Percentiles rank a stretch among this genome's conserved stretches.
Evolutionary conservation across 2,113 vertebrate genomes (phyloP).

Genomic region (Gambusia holbrooki): DNA sequence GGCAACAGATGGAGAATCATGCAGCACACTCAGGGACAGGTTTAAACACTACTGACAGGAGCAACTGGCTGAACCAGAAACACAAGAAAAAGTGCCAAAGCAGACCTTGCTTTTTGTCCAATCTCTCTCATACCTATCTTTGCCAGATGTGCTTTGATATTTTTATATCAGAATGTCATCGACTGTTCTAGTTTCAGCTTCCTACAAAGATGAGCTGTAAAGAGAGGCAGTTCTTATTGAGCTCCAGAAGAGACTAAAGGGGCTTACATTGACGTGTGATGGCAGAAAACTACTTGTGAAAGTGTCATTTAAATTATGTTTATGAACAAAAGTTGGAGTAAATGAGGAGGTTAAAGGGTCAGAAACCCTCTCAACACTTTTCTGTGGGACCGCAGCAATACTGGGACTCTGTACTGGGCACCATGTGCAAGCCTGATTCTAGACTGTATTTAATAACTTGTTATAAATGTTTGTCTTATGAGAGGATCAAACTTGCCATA

Average conservation of each 20-base stretch:
- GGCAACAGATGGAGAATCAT: not conserved
- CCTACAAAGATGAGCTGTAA: not conserved
- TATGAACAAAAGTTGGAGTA: slow-evolving; percentile 9
- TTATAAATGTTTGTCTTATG: slow-evolving; percentile 54
- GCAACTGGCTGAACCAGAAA: slow-evolving; percentile 32
- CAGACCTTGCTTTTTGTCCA: slow-evolving; percentile 10
- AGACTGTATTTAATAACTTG: slow-evolving; percentile 41
- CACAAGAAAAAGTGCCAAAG: slow-evolving; percentile 56
- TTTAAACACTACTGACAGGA: slow-evolving; percentile 21
- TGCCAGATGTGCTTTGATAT: slow-evolving; percentile 9
- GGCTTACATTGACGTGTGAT: not conserved
- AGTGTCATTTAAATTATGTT: not conserved
- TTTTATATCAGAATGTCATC: slow-evolving; percentile 24
- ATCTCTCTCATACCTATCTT: slow-evolving; percentile 8
- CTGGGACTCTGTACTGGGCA: slow-evolving; percentile 25
- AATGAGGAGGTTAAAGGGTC: slow-evolving; percentile 2
- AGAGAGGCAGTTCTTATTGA: not conserved
- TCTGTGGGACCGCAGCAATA: slow-evolving; percentile 47
- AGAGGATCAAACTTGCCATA: slow-evolving; percentile 75
- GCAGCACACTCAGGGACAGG: slow-evolving; percentile 27
- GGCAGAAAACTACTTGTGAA: not conserved
- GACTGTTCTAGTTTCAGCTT: not conserved
- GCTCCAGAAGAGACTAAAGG: not conserved
- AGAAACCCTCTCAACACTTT: slow-evolving; percentile 22
- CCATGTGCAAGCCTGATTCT: slow-evolving; percentile 44